phyloP scores from a whole-genome alignment of 2,113 vertebrate species.

The Pachyramphus minor region DNA sequence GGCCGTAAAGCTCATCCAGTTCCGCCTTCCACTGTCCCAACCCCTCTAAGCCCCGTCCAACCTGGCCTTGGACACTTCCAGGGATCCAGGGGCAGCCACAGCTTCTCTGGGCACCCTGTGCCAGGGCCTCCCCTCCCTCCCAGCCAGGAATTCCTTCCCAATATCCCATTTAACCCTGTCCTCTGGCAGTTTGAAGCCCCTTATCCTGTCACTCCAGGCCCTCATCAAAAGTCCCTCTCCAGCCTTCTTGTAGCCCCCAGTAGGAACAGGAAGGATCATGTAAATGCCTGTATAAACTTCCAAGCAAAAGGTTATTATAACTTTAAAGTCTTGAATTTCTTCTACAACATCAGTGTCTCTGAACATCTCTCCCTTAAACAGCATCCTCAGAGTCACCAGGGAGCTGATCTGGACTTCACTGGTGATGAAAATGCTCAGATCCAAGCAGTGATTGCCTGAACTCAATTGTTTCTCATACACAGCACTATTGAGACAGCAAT shows the following conservation, averaged over 20 bases:
- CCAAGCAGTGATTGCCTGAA: background rate
- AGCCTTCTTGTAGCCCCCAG: background rate
- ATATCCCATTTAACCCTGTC: background rate
- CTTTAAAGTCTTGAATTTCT: background rate
- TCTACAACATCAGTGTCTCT: background rate
- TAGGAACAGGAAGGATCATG: background rate
- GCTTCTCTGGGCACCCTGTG: background rate
- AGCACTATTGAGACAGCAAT: background rate
- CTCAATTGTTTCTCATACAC: background rate
- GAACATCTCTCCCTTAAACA: background rate
- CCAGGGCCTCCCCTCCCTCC: accelerated
- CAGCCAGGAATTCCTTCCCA: accelerated
- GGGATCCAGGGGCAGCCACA: background rate
- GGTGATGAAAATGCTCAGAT: background rate
- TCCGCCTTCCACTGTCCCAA: accelerated
- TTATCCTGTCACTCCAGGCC: background rate
- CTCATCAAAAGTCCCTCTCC: background rate
- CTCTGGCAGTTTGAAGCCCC: background rate
- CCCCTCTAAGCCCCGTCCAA: accelerated
- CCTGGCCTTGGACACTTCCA: background rate
- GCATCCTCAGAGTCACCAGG: background rate
- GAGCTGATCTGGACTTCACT: background rate
- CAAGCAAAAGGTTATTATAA: background rate
- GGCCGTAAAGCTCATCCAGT: background rate
- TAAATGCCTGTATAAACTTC: background rate